A percentile compares a stretch with the other conserved stretches of the same genome.
Conservation (phyloP, 2,113 vertebrate species). For the Erythrolamprus reginae region DNA sequence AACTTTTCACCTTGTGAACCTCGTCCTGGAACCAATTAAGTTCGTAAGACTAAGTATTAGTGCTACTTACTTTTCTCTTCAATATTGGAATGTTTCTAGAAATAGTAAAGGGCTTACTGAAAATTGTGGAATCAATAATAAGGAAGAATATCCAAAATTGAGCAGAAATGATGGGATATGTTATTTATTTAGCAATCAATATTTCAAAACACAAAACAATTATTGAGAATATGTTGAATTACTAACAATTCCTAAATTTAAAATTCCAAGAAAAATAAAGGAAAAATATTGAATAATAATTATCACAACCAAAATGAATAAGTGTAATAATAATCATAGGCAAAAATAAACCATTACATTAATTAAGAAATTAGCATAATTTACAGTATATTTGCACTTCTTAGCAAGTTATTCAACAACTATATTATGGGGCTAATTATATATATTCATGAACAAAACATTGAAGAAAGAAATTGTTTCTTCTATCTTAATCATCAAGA, state of each 20-base stretch:
- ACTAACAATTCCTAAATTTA: conserved; percentile 50
- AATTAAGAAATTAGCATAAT: conserved; percentile 72
- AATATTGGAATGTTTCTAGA: background rate
- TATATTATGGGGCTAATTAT: conserved; percentile 54
- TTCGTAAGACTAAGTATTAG: background rate
- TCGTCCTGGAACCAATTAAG: too few relatives aligned
- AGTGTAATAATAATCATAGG: conserved; percentile 57
- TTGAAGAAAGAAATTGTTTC: conserved; percentile 55
- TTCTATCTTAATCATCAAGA: conserved; percentile 54
- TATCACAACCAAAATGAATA: conserved; percentile 47
- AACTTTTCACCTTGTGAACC: too few relatives aligned
- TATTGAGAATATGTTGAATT: background rate
- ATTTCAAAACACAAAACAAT: background rate
- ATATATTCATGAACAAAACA: conserved; percentile 51
- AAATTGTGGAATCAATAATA: background rate
- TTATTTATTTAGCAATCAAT: background rate
- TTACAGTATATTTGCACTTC: conserved; percentile 63
- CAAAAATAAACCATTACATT: conserved; percentile 70
- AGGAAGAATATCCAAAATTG: background rate
- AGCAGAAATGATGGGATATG: background rate
- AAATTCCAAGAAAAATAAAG: conserved; percentile 46
- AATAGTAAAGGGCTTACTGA: background rate
- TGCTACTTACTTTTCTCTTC: background rate
- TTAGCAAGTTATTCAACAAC: conserved; percentile 54
- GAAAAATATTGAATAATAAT: conserved; percentile 45